These are phyloP conservation scores for Plutella xylostella DNA, from an alignment of 2,888 invertebrate species.

Conservation along the genomic window DNA sequence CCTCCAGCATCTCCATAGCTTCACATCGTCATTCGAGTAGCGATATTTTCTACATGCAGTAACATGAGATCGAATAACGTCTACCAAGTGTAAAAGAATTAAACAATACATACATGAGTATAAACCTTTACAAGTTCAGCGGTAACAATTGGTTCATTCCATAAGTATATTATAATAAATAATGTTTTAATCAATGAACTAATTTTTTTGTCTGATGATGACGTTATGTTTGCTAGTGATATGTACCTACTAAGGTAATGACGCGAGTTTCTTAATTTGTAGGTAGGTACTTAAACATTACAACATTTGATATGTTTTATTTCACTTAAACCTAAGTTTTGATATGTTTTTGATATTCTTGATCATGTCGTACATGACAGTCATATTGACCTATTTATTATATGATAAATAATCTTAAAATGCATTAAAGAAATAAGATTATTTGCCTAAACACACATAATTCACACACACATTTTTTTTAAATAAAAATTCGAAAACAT, in stretches of 20 bases:
- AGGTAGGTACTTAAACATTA: background rate
- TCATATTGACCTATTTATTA: conserved; percentile 22
- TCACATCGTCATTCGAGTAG: no score
- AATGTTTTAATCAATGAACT: background rate
- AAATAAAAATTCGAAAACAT: no score
- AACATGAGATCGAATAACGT: no score
- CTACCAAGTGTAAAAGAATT: no score
- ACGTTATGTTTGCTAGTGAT: background rate
- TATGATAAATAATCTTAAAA: background rate
- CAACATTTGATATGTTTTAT: background rate
- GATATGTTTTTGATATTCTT: conserved; percentile 44
- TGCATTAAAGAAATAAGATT: no score
- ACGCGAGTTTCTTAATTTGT: background rate
- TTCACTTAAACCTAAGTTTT: background rate
- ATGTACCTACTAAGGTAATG: background rate
- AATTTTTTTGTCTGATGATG: background rate
- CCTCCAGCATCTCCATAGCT: no score
- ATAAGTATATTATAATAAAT: background rate
- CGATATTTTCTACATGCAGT: no score
- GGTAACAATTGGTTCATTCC: background rate
- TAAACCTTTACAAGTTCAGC: no score
- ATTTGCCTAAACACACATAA: no score
- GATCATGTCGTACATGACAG: conserved; percentile 55
- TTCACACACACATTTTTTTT: no score
- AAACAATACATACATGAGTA: no score